Evolutionary conservation across 2,797 vertebrate genomes (phyloP), one percentile per base, ranked within the genome.

Genomic region (Geotrypetes seraphini): DNA sequence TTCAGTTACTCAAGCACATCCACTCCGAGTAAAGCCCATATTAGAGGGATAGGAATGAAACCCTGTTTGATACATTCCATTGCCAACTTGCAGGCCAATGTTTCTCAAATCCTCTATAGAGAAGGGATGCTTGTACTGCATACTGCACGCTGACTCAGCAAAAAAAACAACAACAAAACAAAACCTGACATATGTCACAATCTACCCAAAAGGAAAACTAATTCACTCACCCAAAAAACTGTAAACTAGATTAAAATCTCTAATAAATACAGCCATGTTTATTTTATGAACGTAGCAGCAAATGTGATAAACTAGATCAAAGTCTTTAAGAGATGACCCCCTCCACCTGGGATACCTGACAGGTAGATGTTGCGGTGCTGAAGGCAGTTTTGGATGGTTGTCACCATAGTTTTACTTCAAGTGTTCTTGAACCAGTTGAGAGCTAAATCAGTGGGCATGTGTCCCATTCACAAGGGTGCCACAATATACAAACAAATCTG

Each of bases 211-310:
- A 54, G 60, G 55, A 71, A 68, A 71, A 60, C 30, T 24, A 32
- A 37, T 36, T 33, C 34, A 41, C 61, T 60, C n/a, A 47, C 39
- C 39, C 31, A 59, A 70, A 48, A 44, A 50, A 46, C 23, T 66
- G 56, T 58, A 70, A 78, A 77, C 69, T 58, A 66, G 47, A 54
- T 66, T 60, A 51, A 63, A 65, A 46, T 58, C 39, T 49, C 51
- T 73, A 69, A 73, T 73, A 75, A 72, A 72, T 71, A 73, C 54
- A 78, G 66, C 65, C 59, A 59, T 75, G 44, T 69, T 75, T 59
- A 53, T 71, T 69, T 67, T 52, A 73, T 3, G 25, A 68, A 71
- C 45, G 59, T 80, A 82, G 80, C 81, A 83, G 80, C 80, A 81
- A 78, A 69, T 60, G 57, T 50, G 63, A 66, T 44, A 57, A 53